phyloP scores from a whole-genome alignment of 1,140 invertebrate species.

The Drosophila gunungcola region DNA sequence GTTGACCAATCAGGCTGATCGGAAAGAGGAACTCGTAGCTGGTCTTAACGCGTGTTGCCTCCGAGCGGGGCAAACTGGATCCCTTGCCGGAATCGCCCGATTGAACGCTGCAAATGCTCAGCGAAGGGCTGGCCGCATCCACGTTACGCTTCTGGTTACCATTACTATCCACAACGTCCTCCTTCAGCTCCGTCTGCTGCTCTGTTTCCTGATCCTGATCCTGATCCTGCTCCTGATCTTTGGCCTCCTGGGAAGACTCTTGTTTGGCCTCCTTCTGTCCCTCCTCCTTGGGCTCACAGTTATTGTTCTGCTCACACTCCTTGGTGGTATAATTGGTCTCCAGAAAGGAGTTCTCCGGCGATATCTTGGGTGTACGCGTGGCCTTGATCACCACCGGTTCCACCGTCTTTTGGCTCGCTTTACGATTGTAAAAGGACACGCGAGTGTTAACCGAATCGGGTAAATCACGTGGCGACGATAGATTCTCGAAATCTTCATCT shows the following conservation, averaged over 20 bases:
- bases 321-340: constrained; percentile 72
- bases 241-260: neutral
- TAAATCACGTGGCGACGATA: constrained; percentile 75
- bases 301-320: constrained; percentile 78
- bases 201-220: neutral
- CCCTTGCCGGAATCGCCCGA: constrained; percentile 84
- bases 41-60: constrained; percentile 72
- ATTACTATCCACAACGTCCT: constrained; percentile 35
- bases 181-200: constrained; percentile 14
- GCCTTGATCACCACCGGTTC: constrained; percentile 81
- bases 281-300: constrained; percentile 55
- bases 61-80: constrained; percentile 79
- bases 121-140: constrained; percentile 79
- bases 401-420: constrained; percentile 55
- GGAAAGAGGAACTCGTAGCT: constrained; percentile 93
- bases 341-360: constrained; percentile 82
- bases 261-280: neutral
- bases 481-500: constrained; percentile 79
- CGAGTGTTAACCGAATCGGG: constrained; percentile 75
- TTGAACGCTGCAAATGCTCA: constrained; percentile 82
- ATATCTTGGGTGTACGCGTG: constrained; percentile 81
- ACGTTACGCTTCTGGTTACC: constrained; percentile 74
- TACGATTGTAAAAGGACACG: constrained; percentile 65
- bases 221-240: neutral
- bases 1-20: constrained; percentile 91